These are phyloP conservation scores for Tachina fera DNA, from an alignment of 2,888 invertebrate species.

Conservation along the genomic window DNA sequence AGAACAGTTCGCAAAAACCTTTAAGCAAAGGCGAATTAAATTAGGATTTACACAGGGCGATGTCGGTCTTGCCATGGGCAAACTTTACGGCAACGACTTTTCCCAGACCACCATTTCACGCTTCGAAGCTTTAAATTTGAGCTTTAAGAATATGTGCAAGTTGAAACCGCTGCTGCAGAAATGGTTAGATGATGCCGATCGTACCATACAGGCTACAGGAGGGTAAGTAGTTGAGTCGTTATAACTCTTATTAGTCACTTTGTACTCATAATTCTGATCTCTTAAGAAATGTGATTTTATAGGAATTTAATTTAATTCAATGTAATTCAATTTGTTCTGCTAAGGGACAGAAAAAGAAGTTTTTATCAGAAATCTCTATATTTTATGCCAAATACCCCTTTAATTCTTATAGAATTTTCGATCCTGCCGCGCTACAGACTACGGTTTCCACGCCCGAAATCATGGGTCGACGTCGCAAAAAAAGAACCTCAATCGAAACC, in stretches of 20 bases:
- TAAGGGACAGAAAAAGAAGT: neutral
- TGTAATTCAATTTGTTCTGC: neutral
- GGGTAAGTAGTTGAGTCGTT: conserved; percentile 77
- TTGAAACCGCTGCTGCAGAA: conserved; percentile 98
- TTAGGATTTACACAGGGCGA: conserved; percentile 99
- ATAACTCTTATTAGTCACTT: too few species aligned
- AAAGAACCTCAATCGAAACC: conserved; percentile 97
- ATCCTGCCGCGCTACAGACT: conserved; percentile 85
- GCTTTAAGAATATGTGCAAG: conserved; percentile 99
- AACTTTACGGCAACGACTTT: conserved; percentile 98
- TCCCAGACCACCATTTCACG: conserved; percentile 99
- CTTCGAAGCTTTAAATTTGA: conserved; percentile 98
- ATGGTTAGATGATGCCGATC: conserved; percentile 98
- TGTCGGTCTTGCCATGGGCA: conserved; percentile 99
- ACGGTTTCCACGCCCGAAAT: conserved; percentile 93
- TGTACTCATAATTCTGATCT: too few species aligned
- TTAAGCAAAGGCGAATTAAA: conserved; percentile 98
- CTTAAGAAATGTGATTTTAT: too few species aligned
- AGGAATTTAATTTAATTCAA: too few species aligned
- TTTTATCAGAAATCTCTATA: neutral
- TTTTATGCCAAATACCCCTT: neutral
- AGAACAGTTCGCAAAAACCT: conserved; percentile 99
- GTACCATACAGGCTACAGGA: conserved; percentile 89
- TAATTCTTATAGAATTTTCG: conserved; percentile 78
- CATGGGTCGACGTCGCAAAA: conserved; percentile 96